Conservation (phyloP, 2,113 vertebrate genomes). For the Panthera leo region DNA sequence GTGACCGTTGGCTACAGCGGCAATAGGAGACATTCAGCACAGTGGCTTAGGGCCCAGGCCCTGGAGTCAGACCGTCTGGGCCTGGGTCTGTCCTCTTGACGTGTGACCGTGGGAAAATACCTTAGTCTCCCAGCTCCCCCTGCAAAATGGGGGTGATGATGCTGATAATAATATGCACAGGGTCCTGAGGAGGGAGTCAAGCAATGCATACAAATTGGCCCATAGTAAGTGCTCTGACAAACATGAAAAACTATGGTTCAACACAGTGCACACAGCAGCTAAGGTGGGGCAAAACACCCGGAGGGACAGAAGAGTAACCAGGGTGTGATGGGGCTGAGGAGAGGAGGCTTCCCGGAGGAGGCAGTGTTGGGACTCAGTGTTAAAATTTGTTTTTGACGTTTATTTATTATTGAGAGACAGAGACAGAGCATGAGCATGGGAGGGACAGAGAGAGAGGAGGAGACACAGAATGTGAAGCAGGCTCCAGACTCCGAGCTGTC, state of each 20-base stretch:
- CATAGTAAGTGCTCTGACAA: not conserved
- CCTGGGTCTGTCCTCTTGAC: not conserved
- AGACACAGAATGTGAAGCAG: too few relatives aligned
- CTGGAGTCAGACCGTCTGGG: not conserved
- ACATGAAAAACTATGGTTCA: not conserved
- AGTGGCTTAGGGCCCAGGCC: not conserved
- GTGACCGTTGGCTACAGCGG: not conserved
- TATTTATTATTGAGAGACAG: too few relatives aligned
- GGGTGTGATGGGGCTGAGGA: not conserved
- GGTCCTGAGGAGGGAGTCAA: not conserved
- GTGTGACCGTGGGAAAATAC: not conserved
- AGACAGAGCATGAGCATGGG: too few relatives aligned
- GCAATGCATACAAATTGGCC: not conserved
- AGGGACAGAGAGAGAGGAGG: too few relatives aligned
- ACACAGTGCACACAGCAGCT: not conserved
- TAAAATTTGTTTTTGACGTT: too few relatives aligned
- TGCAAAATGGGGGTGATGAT: not conserved
- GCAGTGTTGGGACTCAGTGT: too few relatives aligned
- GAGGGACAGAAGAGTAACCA: not conserved
- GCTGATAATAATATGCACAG: not conserved
- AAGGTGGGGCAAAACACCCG: not conserved
- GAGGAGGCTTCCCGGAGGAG: not conserved
- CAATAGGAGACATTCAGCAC: not conserved
- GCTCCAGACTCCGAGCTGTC: too few relatives aligned
- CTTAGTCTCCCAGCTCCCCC: not conserved